phyloP scores from a whole-genome alignment of 2,797 vertebrate species.

The Neoniphon sammara region DNA sequence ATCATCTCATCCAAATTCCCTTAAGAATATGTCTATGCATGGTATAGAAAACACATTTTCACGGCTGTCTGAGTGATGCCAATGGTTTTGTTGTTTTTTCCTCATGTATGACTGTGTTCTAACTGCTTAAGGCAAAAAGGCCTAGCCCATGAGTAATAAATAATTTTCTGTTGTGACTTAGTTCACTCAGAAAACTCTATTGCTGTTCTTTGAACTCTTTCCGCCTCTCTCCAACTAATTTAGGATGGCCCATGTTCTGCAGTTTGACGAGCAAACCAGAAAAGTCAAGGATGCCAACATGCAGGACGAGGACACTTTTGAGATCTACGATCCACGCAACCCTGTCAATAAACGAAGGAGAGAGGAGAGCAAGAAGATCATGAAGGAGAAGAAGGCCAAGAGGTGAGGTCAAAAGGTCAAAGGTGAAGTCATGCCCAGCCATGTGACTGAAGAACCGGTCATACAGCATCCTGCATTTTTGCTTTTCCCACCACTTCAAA shows the following conservation, averaged over 20 bases:
- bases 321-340: slow-evolving; percentile 98
- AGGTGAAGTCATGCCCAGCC: slow-evolving; percentile 25
- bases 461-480: slow-evolving; percentile 27
- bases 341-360: slow-evolving; percentile 96
- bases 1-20: too few relatives aligned
- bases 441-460: slow-evolving; percentile 30
- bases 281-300: slow-evolving; percentile 98
- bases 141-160: slow-evolving; percentile 1
- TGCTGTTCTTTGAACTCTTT: slow-evolving; percentile 60
- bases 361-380: slow-evolving; percentile 97
- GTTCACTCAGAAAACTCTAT: slow-evolving; percentile 21
- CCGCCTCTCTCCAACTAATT: slow-evolving; percentile 63
- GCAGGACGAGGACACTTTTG: slow-evolving; percentile 97
- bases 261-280: slow-evolving; percentile 95
- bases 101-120: not conserved
- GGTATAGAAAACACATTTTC: too few relatives aligned
- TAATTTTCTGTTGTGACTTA: slow-evolving; percentile 66
- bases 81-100: not conserved
- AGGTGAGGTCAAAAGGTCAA: slow-evolving; percentile 79
- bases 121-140: not conserved
- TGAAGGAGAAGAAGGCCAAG: slow-evolving; percentile 96
- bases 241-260: slow-evolving; percentile 96
- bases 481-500: slow-evolving; percentile 44
- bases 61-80: not conserved
- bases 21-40: too few relatives aligned